phyloP scores from a whole-genome alignment of 2,797 vertebrate genomes.

The Silurus aristotelis region DNA sequence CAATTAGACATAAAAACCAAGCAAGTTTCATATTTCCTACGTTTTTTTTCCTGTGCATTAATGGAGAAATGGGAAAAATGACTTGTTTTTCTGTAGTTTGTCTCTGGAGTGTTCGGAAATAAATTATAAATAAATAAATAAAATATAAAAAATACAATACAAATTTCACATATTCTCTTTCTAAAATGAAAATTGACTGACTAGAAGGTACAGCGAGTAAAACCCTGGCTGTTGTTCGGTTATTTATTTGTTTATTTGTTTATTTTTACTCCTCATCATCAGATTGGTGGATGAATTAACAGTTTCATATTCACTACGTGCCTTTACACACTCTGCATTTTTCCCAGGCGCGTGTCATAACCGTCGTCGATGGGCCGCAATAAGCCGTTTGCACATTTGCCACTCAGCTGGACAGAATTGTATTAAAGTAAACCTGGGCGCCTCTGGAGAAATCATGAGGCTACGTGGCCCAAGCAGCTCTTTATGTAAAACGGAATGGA shows the following conservation, averaged over 20 bases:
- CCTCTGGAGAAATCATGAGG: constrained; percentile 26
- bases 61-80: no score
- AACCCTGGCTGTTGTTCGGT: not conserved
- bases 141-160: no score
- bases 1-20: no score
- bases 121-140: no score
- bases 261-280: not conserved
- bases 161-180: no score
- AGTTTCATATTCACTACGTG: not conserved
- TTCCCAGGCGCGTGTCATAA: not conserved
- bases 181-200: no score
- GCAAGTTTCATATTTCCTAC: no score
- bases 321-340: not conserved
- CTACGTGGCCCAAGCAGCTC: not conserved
- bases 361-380: not conserved
- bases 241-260: not conserved
- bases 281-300: not conserved
- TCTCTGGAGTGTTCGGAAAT: no score
- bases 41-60: no score
- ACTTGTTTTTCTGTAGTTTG: no score
- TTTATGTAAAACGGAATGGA: not conserved
- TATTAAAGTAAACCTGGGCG: constrained; percentile 14
- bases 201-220: not conserved
- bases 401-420: not conserved
- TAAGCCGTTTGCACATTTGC: not conserved